Percentiles rank a stretch among this genome's conserved stretches.
Conservation (phyloP, 1,140 invertebrate genomes). For the Drepana arcuata region DNA sequence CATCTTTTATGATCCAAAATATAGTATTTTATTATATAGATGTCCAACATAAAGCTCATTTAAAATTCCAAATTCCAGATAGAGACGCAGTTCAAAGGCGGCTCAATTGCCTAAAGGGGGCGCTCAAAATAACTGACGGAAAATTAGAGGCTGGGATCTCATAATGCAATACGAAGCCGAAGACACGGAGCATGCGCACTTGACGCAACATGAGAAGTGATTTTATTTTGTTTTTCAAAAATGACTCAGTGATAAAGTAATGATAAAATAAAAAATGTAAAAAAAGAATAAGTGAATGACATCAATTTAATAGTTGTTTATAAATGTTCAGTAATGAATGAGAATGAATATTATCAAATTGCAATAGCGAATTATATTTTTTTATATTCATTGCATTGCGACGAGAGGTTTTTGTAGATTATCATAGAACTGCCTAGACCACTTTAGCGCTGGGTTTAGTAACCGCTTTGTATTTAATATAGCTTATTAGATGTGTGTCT, state of each 20-base stretch:
- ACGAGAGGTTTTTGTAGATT: slow-evolving; percentile 21
- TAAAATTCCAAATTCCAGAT: too few relatives aligned
- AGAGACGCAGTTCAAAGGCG: slow-evolving; percentile 62
- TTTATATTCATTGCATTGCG: slow-evolving; percentile 50
- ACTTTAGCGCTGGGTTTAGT: slow-evolving; percentile 37
- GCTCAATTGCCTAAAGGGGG: slow-evolving; percentile 59
- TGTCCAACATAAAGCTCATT: too few relatives aligned
- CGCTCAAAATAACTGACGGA: slow-evolving; percentile 60
- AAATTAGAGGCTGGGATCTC: slow-evolving; percentile 64
- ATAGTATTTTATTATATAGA: too few relatives aligned
- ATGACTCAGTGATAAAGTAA: slow-evolving; percentile 49
- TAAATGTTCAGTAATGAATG: slow-evolving; percentile 36
- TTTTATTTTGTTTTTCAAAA: slow-evolving; percentile 65
- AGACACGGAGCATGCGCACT: slow-evolving; percentile 38
- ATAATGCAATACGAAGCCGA: slow-evolving; percentile 46
- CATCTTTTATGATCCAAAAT: too few relatives aligned
- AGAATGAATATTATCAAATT: slow-evolving; percentile 49
- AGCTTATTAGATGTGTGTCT: slow-evolving; percentile 29
- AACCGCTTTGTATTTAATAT: slow-evolving; percentile 39
- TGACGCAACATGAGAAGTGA: slow-evolving; percentile 59
- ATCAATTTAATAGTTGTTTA: slow-evolving; percentile 41
- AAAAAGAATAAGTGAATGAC: slow-evolving; percentile 58
- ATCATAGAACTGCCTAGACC: slow-evolving; percentile 33
- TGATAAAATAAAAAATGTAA: slow-evolving; percentile 47
- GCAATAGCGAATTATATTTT: slow-evolving; percentile 70